Evolutionary conservation across 2,797 vertebrate species (phyloP).

Genomic region (Jordanella pulchra): DNA sequence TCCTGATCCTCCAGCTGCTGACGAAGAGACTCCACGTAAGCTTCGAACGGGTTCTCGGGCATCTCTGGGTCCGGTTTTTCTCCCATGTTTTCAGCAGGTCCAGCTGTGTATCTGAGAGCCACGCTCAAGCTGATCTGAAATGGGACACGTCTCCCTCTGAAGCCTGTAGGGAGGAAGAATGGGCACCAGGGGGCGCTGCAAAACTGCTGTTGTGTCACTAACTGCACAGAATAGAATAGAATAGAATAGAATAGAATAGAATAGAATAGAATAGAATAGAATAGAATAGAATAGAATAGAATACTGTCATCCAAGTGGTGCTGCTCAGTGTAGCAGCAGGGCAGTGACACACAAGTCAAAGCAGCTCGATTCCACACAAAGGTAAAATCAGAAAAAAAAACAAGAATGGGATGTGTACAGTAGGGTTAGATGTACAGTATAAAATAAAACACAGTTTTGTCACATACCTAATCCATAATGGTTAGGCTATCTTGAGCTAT

Average conservation of each 20-base stretch:
- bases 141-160: conserved; percentile 72
- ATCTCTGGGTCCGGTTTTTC: conserved; percentile 41
- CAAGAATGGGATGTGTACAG: no score
- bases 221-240: background rate
- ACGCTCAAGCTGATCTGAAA: background rate
- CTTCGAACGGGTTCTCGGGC: conserved; percentile 69
- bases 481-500: no score
- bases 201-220: background rate
- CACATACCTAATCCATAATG: no score
- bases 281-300: background rate
- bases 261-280: no score
- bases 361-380: no score
- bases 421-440: no score
- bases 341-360: no score
- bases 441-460: no score
- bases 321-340: no score
- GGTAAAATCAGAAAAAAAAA: no score
- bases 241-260: background rate
- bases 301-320: no score
- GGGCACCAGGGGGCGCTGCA: conserved; percentile 50
- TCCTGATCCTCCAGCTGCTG: conserved; percentile 80
- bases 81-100: conserved; percentile 40
- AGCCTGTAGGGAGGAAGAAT: background rate
- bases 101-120: conserved; percentile 36
- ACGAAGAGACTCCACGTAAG: conserved; percentile 75